These are phyloP conservation scores for Acanthacorydalis orientalis DNA, from an alignment of 2,888 invertebrate species.

Conservation along the genomic window DNA sequence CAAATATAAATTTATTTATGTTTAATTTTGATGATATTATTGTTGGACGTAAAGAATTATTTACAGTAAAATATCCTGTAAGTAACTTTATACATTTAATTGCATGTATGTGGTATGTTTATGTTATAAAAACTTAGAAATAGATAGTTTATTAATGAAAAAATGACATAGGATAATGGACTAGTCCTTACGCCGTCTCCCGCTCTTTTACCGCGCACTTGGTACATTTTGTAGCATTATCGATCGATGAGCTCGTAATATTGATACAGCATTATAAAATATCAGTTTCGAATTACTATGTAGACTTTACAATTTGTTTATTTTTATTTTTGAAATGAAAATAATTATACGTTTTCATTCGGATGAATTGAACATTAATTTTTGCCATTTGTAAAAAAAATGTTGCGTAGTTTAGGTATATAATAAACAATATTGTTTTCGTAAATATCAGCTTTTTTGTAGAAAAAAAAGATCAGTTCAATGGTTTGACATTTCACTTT, in stretches of 20 bases:
- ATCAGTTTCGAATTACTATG: no score
- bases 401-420: no score
- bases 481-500: no score
- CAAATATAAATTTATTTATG: slow-evolving; percentile 28
- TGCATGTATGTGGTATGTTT: slow-evolving; percentile 17
- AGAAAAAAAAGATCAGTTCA: no score
- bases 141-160: slow-evolving; percentile 13
- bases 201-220: slow-evolving; percentile 5
- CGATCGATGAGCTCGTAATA: not conserved
- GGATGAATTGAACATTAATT: no score
- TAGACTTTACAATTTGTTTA: no score
- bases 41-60: slow-evolving; percentile 47
- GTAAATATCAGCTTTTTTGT: no score
- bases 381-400: no score
- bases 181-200: slow-evolving; percentile 16
- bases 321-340: no score
- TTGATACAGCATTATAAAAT: no score
- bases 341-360: no score
- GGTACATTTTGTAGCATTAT: not conserved
- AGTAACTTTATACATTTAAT: slow-evolving; percentile 25
- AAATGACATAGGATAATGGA: slow-evolving; percentile 18
- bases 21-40: slow-evolving; percentile 55
- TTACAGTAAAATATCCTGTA: slow-evolving; percentile 49
- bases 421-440: no score
- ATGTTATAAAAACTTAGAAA: slow-evolving; percentile 20